These are phyloP conservation scores for Himantopus leucocephalus DNA, from an alignment of 2,113 vertebrate species.

Conservation along the genomic window DNA sequence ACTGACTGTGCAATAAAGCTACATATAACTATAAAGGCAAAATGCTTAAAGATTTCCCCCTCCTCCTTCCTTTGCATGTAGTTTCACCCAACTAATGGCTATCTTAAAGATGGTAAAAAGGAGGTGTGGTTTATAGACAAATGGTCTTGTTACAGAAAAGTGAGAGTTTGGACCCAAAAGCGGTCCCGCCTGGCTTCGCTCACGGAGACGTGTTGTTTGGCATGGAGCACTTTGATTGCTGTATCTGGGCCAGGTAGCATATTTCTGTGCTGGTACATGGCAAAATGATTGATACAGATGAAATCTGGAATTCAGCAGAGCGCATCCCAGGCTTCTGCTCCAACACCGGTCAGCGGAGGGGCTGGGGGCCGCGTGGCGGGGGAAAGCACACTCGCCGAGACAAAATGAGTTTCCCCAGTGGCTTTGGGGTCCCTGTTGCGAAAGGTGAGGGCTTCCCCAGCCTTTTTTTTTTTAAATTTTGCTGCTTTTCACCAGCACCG, in stretches of 20 bases:
- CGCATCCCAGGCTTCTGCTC: background rate
- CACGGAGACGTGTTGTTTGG: background rate
- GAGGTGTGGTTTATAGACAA: background rate
- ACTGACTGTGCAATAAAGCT: conserved; percentile 67
- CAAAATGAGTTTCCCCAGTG: background rate
- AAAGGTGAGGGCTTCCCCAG: background rate
- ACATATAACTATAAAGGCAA: conserved; percentile 16
- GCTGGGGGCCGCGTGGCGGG: background rate
- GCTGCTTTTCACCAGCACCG: background rate
- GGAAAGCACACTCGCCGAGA: background rate
- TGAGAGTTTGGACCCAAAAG: background rate
- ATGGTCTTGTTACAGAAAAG: background rate
- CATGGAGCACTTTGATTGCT: background rate
- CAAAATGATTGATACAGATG: conserved; percentile 10
- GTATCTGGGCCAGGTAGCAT: conserved; percentile 8
- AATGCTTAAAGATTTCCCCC: background rate
- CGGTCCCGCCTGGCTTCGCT: background rate
- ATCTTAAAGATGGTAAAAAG: background rate
- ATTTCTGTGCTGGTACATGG: background rate
- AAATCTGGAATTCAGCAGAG: background rate
- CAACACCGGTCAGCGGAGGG: rapidly evolving
- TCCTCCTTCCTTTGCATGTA: background rate
- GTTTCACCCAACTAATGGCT: background rate
- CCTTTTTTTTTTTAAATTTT: background rate
- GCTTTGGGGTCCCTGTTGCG: background rate